Base-by-base conservation (phyloP, 2,797 vertebrate species). In the Notolabrus celidotus region DNA sequence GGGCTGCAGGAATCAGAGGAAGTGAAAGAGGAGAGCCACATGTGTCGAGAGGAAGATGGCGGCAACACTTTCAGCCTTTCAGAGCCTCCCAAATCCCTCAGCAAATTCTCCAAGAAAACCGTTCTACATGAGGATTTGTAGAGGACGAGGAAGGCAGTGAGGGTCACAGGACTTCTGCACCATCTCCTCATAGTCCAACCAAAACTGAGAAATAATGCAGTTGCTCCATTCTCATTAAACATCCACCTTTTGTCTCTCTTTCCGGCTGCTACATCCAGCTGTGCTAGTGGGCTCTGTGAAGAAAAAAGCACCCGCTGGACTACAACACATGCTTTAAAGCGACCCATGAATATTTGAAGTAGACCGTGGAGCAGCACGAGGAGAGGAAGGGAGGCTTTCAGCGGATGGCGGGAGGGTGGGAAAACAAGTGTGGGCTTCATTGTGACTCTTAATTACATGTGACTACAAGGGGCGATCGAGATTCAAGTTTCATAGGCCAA, bases 331-430 rank as follows among this genome's bases (percentile, higher is more conserved):
- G 46, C 45, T 77, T 61, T 73, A 66, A 85, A 84, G 79, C 36
- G 34, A 39, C 56, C 42, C 66, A 83, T 89, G 53, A 89, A 92
- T 90, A 87, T 89, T 86, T 90, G 62, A 91, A 70, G 74, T 20
- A 27, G 25, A 66, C 49, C 20, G 43, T 23, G 71, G 65, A 72
- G 74, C 51, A 77, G 74, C 68, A 60, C 8, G 38, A 84, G 71
- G 67, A 69, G 55, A 60, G 42, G 61, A 56, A 16, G 0, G 7
- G 77, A 77, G 50, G 69, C 29, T 1, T 54, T 64, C 60, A 34
- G 34, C 3, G 58, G 34, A 41, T 1, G 29, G 67, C 5, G 49
- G 36, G 25, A 69, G 36, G 46, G 63, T 69, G 71, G 79, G 77
- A 71, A 72, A 77, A 71, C 59, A 65, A 61, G 58, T 47, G 39